These are phyloP conservation scores for Oreortyx pictus DNA, from an alignment of 2,797 vertebrate genomes.

Conservation along the genomic window DNA sequence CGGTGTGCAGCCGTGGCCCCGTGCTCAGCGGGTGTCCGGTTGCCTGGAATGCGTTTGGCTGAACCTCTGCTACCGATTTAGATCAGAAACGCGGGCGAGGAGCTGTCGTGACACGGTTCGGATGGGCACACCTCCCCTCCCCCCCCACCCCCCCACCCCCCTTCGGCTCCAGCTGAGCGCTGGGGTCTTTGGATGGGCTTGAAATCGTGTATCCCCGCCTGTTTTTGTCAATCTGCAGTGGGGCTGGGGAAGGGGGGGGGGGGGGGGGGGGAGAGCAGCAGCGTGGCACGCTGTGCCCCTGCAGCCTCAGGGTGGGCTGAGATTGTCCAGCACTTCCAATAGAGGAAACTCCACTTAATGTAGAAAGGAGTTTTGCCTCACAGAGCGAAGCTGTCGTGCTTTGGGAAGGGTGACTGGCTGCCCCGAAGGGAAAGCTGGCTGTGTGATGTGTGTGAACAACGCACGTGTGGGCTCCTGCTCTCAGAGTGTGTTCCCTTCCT, in stretches of 20 bases:
- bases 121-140: accelerated
- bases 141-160: too few species aligned
- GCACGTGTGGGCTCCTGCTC: accelerated
- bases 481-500: accelerated
- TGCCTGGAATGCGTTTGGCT: slow-evolving; percentile 1
- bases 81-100: not conserved
- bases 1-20: too few species aligned
- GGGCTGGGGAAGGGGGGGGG: too few species aligned
- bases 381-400: not conserved
- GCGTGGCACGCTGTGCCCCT: accelerated
- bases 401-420: accelerated
- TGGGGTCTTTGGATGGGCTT: not conserved
- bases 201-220: accelerated
- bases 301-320: accelerated
- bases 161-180: not conserved
- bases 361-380: not conserved
- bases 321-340: accelerated
- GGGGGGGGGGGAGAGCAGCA: not conserved
- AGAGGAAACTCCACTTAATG: not conserved
- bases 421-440: not conserved
- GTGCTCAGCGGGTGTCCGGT: not conserved
- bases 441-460: not conserved
- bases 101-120: not conserved
- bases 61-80: not conserved
- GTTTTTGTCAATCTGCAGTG: not conserved